Base-by-base conservation (phyloP, 2,888 invertebrate genomes). In the Poecilus cupreus region DNA sequence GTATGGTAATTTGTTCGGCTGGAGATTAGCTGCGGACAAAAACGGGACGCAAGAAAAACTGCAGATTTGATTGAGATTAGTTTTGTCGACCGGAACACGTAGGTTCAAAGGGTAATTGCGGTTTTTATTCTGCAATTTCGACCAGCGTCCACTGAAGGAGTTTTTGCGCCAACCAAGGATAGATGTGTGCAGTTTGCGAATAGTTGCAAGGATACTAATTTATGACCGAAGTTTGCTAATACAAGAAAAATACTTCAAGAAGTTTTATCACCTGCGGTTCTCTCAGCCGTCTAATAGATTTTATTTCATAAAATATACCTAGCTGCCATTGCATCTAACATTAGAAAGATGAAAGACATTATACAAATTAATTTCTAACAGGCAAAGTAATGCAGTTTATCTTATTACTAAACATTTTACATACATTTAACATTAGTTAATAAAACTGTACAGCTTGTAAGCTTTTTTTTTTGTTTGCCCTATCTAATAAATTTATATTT, bases 31-130 rank as follows among this genome's bases (percentile, higher is more conserved):
- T 10, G 37, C 37, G 11, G 37, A 37, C 64, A 68, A 68, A 68
- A 68, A 68, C 64, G 18, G 18, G 16, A 8, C 64, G 16, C 37
- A 68, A 68, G 64, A 68, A 68, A 68, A 68, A 68, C 37, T 68
- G 64, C 64, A 68, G 64, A 68, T 68, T 68, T 68, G 64, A 68
- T 68, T 68, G 64, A 68, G 64, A 68, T 68, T 68, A 37, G 64
- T 68, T 68, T 68, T n/a, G 64, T 68, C 64, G 64, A 8, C 64
- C 37, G 37, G 37, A 37, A 68, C 64, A 68, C 32, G 64, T 68
- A 68, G 64, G 64, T 68, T 68, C 64, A 68, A 68, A 68, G 64
- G 64, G 64, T 68, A 68, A 68, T 68, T 68, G 64, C 37, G 64
- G 64, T 68, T 68, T 68, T 68, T 68, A 68, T 68, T 37, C 32